Base-by-base conservation (phyloP, 1,140 invertebrate species). In the Neodiprion lecontei region DNA sequence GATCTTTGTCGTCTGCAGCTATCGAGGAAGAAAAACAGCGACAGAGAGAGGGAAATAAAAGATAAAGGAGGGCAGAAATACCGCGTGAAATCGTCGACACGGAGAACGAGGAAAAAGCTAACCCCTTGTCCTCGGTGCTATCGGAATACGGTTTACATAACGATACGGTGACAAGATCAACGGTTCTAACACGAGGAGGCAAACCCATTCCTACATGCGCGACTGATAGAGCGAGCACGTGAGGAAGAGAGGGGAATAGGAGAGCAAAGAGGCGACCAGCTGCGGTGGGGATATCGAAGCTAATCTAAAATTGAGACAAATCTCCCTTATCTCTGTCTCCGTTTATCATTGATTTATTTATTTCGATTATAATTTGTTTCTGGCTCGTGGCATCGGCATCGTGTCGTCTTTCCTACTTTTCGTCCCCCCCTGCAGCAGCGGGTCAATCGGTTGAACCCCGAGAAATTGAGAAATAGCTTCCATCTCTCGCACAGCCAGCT, bases 101-200 rank as follows among this genome's bases (percentile, higher is more conserved):
- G 28, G 28, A 40, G 28, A 40, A 40, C 28, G 53, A 61, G 53
- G 11, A 14, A 72, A 50, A 53, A 72, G 74, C 72, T 53, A 68
- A 40, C 48, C 53, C 70, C 28, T 69, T 74, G 71, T 68, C 76
- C 69, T 80, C 70, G 48, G 74, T 75, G 81, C 80, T 83, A 83
- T 83, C 82, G 79, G 78, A 80, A 81, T 79, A 77, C 28, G 77
- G 77, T 80, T 75, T 81, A 81, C 78, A 76, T 81, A 81, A 82
- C 79, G 81, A 81, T 80, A 81, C 76, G 74, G 7, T 17, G 53
- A 61, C 53, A 61, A 61, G 53, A 61, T 61, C 53, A 61, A 61
- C 76, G 68, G 76, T 75, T 72, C 14, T 14, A 7, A 47, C 23
- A 71, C 70, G 7, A 11, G n/a, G 10, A 50, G 48, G 21, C 53